These are phyloP conservation scores for Tokudaia muenninki DNA, from an alignment of 2,797 vertebrate genomes.

Conservation along the genomic window DNA sequence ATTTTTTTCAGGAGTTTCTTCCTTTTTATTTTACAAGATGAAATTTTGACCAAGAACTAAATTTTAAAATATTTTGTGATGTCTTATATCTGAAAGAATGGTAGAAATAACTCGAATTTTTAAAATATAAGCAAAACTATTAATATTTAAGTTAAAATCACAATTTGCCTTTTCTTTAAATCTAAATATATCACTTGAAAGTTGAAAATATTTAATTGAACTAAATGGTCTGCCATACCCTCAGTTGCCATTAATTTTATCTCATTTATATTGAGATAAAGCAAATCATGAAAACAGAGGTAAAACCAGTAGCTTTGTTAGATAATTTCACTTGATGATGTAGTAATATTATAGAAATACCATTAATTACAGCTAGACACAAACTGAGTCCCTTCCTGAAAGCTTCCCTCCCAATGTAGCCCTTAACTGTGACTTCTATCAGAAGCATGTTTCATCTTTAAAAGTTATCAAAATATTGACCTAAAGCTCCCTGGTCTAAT, in stretches of 20 bases:
- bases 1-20: not conserved
- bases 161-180: constrained; percentile 29
- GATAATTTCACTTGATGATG: constrained; percentile 50
- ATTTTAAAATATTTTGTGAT: constrained; percentile 33
- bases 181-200: constrained; percentile 58
- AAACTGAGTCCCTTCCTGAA: constrained; percentile 62
- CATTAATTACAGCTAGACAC: constrained; percentile 66
- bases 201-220: constrained; percentile 57
- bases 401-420: constrained; percentile 48
- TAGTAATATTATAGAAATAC: constrained; percentile 4
- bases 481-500: constrained; percentile 74
- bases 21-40: not conserved
- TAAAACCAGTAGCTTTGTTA: constrained; percentile 73
- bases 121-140: constrained; percentile 21
- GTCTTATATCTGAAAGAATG: not conserved
- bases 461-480: constrained; percentile 78
- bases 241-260: constrained; percentile 65
- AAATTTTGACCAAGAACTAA: not conserved
- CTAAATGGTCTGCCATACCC: constrained; percentile 57
- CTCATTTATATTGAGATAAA: constrained; percentile 75
- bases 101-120: constrained; percentile 33
- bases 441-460: constrained; percentile 74
- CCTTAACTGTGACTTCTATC: constrained; percentile 72
- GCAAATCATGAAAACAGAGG: constrained; percentile 56
- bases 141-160: constrained; percentile 52